A percentile compares a stretch with the other conserved stretches of the same genome.
Conservation (phyloP, 2,888 invertebrate species). For the Bembecia ichneumoniformis region DNA sequence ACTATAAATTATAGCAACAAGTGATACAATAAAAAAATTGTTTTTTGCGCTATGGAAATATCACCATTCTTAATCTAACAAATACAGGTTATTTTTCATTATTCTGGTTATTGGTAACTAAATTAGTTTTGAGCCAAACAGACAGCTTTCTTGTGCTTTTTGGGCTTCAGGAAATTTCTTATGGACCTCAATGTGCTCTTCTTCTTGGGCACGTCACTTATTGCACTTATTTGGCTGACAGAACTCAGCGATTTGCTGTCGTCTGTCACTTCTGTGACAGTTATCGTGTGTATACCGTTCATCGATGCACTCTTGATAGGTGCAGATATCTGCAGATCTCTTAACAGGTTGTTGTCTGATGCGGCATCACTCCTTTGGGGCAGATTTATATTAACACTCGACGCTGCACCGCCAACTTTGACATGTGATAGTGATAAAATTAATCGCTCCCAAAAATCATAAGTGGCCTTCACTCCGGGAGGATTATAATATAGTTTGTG, state of each 20-base stretch:
- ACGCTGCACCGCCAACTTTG: not conserved
- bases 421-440: not conserved
- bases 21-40: no score
- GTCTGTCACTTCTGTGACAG: constrained; percentile 25
- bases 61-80: no score
- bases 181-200: not conserved
- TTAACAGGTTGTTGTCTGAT: not conserved
- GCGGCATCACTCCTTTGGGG: not conserved
- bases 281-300: constrained; percentile 15
- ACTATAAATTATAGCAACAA: no score
- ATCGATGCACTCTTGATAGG: constrained; percentile 1
- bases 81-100: no score
- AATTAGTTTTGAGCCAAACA: not conserved
- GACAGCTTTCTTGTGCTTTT: not conserved
- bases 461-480: constrained; percentile 41
- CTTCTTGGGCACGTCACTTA: not conserved
- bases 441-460: constrained; percentile 77
- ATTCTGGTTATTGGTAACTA: no score
- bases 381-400: not conserved
- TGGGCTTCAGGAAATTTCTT: not conserved
- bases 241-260: constrained; percentile 23
- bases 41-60: no score
- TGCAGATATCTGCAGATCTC: not conserved
- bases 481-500: constrained; percentile 63
- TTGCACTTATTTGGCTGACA: constrained; percentile 17